Percentiles rank a stretch among this genome's conserved stretches.
These are phyloP conservation scores for Apis laboriosa DNA, from an alignment of 1,140 invertebrate genomes.

Conservation along the genomic window DNA sequence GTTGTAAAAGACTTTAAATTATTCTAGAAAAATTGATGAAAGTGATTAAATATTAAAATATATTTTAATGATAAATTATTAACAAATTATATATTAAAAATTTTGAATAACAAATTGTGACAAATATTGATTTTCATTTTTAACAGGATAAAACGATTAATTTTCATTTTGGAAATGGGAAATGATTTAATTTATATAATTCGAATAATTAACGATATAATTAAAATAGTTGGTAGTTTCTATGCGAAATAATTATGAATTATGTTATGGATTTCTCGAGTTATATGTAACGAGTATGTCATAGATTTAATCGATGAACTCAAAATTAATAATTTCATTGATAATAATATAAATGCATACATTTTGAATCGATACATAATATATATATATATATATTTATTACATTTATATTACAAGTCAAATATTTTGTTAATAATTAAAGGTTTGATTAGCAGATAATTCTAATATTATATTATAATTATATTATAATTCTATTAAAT, in stretches of 20 bases:
- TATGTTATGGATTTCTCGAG: not conserved
- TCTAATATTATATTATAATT: not conserved
- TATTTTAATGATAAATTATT: too few relatives aligned
- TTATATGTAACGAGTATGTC: not conserved
- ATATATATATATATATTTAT: not conserved
- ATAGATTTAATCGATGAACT: not conserved
- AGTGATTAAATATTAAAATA: too few relatives aligned
- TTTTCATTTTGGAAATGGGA: too few relatives aligned
- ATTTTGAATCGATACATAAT: not conserved
- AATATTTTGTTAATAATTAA: not conserved
- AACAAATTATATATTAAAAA: too few relatives aligned
- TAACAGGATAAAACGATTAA: too few relatives aligned
- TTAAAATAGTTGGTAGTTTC: not conserved
- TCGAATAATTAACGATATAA: too few relatives aligned
- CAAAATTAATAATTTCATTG: not conserved
- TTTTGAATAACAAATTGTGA: too few relatives aligned
- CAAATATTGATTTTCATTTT: too few relatives aligned
- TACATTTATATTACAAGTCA: not conserved
- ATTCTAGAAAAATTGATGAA: too few relatives aligned
- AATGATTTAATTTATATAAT: not conserved
- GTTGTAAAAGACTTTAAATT: too few relatives aligned
- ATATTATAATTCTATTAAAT: not conserved
- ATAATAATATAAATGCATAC: not conserved
- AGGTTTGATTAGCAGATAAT: not conserved
- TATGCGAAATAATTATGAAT: not conserved